Base-by-base conservation (phyloP, 2,113 vertebrate genomes). In the Indicator maculatus region DNA sequence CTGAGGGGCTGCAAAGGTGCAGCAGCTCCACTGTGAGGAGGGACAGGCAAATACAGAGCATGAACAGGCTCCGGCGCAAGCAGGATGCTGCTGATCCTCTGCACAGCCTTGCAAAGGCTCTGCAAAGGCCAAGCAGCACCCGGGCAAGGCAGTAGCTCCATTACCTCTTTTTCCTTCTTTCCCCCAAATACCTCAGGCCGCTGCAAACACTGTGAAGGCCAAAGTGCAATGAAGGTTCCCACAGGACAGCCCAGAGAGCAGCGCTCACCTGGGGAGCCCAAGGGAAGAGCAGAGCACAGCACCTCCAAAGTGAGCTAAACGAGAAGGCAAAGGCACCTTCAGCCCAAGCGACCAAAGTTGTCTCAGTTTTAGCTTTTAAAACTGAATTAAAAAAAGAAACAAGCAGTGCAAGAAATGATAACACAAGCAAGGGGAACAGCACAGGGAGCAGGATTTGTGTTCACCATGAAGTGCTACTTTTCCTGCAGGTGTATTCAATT, bases 381-480 rank as follows among this genome's bases (percentile, higher is more conserved):
- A 31, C 3, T 20, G 21, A n/a, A n/a, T n/a, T n/a, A n/a, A 38
- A 24, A 39, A 88, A 80, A 95, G 26, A 56, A 58, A 52, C 10
- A 74, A 80, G 31, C 13, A 60, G 10, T 0, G 0, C 16, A 61
- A 63, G 21, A 76, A 89, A 9, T 5, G 3, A 52, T 39, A 28
- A 73, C 52, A 1, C 31, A 17, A 2, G 5, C 38, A 30, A 59
- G 58, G n/a, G 36, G 69, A 24, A 24, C 23, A 87, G 45, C 41
- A 36, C 27, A n/a, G 0, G 0, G 16, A 38, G 8, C 21, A 36
- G n/a, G 74, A 75, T 78, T 90, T 91, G 79, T 44, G 0, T 17
- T 65, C 41, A 59, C 16, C 15, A 8, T 33, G 13, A 63, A 71
- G 36, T 21, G 10, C 17, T 61, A 24, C 27, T 71, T 52, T 47